These are phyloP conservation scores for Leptinotarsa juncta DNA, from an alignment of 2,888 invertebrate genomes.

Conservation along the genomic window DNA sequence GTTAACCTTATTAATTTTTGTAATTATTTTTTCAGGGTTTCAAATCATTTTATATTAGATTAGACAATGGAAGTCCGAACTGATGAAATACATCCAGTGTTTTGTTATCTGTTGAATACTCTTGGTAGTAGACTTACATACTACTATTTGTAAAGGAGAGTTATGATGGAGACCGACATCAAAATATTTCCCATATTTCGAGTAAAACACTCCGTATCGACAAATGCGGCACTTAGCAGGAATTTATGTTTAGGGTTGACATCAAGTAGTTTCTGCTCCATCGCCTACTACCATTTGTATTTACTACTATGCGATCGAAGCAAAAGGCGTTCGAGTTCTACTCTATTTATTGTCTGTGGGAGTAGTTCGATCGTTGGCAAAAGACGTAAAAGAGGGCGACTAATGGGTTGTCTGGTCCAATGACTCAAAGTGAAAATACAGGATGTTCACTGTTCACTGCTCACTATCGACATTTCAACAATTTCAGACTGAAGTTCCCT, in stretches of 20 bases:
- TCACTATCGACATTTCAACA: too few relatives aligned
- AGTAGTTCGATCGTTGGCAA: constrained; percentile 7
- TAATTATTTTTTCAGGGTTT: too few relatives aligned
- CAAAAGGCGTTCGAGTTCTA: constrained; percentile 17
- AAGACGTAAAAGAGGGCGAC: constrained; percentile 8
- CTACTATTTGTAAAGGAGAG: too few relatives aligned
- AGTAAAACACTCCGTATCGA: constrained; percentile 21
- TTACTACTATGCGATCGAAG: constrained; percentile 36
- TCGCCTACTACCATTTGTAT: constrained; percentile 41
- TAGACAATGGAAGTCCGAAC: too few relatives aligned
- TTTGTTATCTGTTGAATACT: too few relatives aligned
- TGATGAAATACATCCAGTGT: too few relatives aligned
- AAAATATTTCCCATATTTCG: not conserved
- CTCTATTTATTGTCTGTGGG: constrained; percentile 22
- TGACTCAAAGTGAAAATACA: constrained; percentile 6
- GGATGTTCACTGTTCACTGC: not conserved
- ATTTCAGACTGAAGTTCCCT: too few relatives aligned
- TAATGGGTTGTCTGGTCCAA: not conserved
- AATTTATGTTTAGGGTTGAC: constrained; percentile 42
- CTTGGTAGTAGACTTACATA: too few relatives aligned
- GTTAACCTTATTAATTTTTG: too few relatives aligned
- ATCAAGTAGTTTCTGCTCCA: constrained; percentile 41
- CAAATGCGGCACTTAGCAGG: constrained; percentile 39
- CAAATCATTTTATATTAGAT: too few relatives aligned
- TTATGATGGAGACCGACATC: not conserved